These are phyloP conservation scores for Trichonephila inaurata DNA, from an alignment of 1,140 invertebrate species.

Conservation along the genomic window DNA sequence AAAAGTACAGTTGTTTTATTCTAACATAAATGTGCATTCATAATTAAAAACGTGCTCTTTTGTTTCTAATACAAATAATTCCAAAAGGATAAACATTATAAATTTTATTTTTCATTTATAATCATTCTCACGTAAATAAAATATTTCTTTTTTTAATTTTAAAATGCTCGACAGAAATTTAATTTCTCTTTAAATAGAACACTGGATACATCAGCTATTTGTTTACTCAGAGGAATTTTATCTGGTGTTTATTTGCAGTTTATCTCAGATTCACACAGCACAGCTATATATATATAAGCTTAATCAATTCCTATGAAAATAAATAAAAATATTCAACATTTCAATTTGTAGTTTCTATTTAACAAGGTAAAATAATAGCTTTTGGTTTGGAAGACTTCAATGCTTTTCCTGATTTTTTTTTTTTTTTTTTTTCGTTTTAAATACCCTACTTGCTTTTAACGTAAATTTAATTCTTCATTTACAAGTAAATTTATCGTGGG, in stretches of 20 bases:
- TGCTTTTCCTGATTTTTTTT: too few species aligned
- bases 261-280: neutral
- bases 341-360: neutral
- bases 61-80: slow-evolving; percentile 13
- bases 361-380: too few species aligned
- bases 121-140: neutral
- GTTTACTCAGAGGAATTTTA: neutral
- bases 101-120: neutral
- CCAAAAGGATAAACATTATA: neutral
- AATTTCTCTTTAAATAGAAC: neutral
- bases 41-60: neutral
- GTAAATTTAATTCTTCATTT: too few species aligned
- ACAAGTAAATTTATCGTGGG: too few species aligned
- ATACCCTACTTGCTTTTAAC: too few species aligned
- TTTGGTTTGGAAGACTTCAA: too few species aligned
- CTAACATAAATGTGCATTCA: neutral
- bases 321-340: neutral
- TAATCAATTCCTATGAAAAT: neutral
- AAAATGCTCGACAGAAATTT: neutral
- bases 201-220: neutral
- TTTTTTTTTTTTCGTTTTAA: too few species aligned
- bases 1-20: neutral
- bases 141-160: neutral
- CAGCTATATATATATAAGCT: neutral
- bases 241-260: neutral